Conservation (phyloP, 2,888 invertebrate genomes). For the Dicycla oo region DNA sequence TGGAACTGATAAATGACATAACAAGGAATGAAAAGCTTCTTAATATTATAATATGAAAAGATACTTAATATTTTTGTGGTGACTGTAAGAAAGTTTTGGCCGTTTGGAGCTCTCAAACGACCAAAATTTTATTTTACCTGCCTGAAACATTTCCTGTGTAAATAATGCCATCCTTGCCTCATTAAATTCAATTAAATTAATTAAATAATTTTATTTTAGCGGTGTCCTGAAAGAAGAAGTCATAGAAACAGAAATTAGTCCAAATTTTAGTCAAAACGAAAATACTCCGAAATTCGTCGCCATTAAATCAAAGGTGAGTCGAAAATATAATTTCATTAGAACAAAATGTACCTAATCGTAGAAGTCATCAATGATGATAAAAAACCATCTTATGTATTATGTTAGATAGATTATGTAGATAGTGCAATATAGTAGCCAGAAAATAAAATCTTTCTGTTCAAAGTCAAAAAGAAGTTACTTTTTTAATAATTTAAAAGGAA, state of each 20-base stretch:
- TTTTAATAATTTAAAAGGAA: no score
- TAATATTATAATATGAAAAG: no score
- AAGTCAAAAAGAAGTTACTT: background rate
- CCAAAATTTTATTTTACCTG: background rate
- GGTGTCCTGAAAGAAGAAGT: conserved; percentile 85
- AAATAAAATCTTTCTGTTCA: background rate
- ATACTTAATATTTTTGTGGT: background rate
- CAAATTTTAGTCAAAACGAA: conserved; percentile 70
- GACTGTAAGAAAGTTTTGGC: conserved; percentile 2
- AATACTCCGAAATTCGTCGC: conserved; percentile 77
- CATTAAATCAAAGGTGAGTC: conserved; percentile 84
- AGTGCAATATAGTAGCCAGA: background rate
- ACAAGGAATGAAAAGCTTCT: no score
- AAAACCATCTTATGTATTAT: background rate
- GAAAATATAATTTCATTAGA: background rate
- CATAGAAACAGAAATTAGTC: conserved; percentile 70
- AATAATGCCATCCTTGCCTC: background rate
- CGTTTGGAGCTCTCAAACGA: background rate
- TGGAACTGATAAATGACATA: conserved; percentile 7
- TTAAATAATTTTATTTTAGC: conserved; percentile 72
- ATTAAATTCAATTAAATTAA: background rate
- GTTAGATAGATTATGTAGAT: no score
- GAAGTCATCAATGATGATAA: background rate
- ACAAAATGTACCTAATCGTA: background rate
- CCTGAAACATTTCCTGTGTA: background rate